Evolutionary conservation across 2,113 vertebrate species (phyloP).

Genomic region (Melanostigma gelatinosum): DNA sequence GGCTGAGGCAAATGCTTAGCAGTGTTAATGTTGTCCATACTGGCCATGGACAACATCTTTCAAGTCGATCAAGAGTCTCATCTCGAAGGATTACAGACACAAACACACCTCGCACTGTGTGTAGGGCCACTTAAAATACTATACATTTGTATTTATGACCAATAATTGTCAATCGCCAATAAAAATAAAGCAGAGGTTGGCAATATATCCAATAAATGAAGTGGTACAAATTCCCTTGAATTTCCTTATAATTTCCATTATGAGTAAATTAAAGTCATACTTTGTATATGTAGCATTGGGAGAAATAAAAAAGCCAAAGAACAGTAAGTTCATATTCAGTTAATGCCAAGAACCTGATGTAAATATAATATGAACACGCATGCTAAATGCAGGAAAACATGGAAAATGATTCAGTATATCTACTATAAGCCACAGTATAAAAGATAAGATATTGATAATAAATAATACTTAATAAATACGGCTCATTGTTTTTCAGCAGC

Average conservation of each 20-base stretch:
- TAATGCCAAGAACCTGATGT: not conserved
- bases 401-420: not conserved
- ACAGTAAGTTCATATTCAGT: not conserved
- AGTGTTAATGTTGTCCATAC: constrained; percentile 7
- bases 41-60: constrained; percentile 12
- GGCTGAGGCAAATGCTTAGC: not conserved
- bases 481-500: no score
- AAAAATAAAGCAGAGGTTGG: not conserved
- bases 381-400: not conserved
- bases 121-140: not conserved
- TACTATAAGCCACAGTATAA: not conserved
- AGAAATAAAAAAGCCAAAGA: not conserved
- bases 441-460: not conserved
- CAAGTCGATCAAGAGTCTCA: constrained; percentile 10
- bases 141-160: not conserved
- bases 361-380: not conserved
- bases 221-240: no score
- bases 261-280: not conserved
- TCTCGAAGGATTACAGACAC: not conserved
- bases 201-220: not conserved
- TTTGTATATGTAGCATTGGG: not conserved
- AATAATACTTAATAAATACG: not conserved
- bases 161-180: not conserved
- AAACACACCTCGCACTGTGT: not conserved
- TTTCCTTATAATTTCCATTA: not conserved